Conservation (phyloP, 2,113 vertebrate genomes). For the Columba livia region DNA sequence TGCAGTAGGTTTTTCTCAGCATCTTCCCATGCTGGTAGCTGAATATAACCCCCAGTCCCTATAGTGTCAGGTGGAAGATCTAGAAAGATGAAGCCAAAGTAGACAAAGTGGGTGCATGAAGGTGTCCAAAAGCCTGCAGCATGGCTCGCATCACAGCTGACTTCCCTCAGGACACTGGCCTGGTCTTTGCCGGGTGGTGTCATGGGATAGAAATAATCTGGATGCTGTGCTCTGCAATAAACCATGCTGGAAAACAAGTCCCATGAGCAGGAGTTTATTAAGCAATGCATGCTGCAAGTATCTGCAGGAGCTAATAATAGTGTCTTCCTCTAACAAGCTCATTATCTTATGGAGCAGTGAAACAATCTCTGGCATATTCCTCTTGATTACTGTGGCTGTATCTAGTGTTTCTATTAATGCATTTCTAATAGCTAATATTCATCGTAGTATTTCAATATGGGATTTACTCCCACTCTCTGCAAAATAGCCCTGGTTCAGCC, state of each 20-base stretch:
- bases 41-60: neutral
- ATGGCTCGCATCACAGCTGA: rapidly evolving
- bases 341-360: slow-evolving; percentile 21
- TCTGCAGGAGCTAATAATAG: slow-evolving; percentile 11
- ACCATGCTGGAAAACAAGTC: neutral
- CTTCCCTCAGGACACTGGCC: neutral
- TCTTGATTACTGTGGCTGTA: slow-evolving; percentile 26
- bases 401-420: slow-evolving; percentile 4
- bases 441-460: slow-evolving; percentile 15
- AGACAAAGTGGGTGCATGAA: neutral
- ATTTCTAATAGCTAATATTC: slow-evolving; percentile 32
- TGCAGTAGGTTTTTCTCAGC: neutral
- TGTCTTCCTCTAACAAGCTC: neutral
- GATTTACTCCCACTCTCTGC: slow-evolving; percentile 21
- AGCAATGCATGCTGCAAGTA: neutral
- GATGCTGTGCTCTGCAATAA: neutral
- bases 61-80: neutral
- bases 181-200: neutral
- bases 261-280: neutral
- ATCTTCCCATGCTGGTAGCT: neutral
- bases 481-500: neutral
- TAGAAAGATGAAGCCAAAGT: neutral
- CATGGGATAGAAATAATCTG: neutral
- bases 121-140: neutral
- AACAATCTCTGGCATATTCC: slow-evolving; percentile 29